Conservation (phyloP, 2,797 vertebrate genomes). For the Muraenolepis orangiensis region DNA sequence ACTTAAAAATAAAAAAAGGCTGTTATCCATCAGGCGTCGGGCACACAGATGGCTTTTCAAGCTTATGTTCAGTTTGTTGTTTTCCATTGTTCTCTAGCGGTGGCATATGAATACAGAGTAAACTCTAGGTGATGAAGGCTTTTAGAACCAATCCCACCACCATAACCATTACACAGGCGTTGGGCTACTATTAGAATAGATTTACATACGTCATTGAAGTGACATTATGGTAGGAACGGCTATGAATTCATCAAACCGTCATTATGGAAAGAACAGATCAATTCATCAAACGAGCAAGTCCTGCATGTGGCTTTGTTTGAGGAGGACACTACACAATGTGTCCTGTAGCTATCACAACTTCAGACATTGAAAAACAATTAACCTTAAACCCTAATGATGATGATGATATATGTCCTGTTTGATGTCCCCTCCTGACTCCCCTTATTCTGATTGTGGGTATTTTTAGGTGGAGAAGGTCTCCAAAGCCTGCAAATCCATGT, state of each 20-base stretch:
- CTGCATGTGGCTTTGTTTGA: background rate
- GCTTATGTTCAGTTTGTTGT: background rate
- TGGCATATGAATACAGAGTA: background rate
- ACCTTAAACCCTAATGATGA: background rate
- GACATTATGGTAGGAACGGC: no score
- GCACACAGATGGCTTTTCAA: background rate
- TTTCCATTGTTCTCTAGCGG: background rate
- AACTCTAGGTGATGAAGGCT: background rate
- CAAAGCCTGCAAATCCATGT: constrained; percentile 83
- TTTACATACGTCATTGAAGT: background rate
- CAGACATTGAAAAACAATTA: background rate
- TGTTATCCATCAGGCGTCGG: background rate
- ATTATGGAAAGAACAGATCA: background rate
- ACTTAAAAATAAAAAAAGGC: background rate
- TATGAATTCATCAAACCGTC: background rate
- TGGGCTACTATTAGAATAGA: background rate
- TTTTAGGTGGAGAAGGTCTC: constrained; percentile 79
- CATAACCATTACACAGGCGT: background rate
- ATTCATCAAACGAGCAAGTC: background rate
- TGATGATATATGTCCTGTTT: background rate
- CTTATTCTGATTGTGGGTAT: constrained; percentile 4
- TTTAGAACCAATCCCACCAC: background rate
- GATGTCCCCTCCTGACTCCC: background rate
- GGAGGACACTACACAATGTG: background rate
- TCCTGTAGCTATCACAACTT: background rate